Conservation (phyloP, 2,888 invertebrate genomes). For the Zygothrica quintamaculata region DNA sequence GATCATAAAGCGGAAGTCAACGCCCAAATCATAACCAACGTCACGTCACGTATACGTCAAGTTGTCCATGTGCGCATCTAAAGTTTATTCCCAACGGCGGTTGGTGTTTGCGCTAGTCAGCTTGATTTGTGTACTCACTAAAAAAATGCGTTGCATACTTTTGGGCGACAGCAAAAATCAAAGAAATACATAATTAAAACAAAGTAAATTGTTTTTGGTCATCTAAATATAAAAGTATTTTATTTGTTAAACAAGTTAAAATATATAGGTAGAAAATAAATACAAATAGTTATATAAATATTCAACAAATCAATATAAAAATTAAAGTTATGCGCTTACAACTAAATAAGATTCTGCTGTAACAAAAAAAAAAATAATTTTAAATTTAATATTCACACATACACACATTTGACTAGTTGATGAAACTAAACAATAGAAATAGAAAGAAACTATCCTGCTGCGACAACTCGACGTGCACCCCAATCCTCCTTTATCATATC, state of each 20-base stretch:
- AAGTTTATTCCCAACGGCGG: constrained; percentile 1
- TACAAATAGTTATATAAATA: constrained; percentile 51
- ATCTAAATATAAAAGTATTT: constrained; percentile 12
- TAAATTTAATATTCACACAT: constrained; percentile 47
- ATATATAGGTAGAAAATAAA: constrained; percentile 42
- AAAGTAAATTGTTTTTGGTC: constrained; percentile 4
- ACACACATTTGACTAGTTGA: constrained; percentile 70
- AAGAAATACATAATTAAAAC: too few species aligned
- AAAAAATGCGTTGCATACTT: constrained; percentile 28
- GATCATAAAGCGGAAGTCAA: constrained; percentile 48
- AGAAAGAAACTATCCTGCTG: constrained; percentile 23
- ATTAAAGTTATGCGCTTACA: constrained; percentile 13
- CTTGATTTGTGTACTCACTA: constrained; percentile 20
- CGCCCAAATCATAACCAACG: not conserved
- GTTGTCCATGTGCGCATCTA: not conserved
- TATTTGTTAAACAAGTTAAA: constrained; percentile 35
- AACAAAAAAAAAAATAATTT: constrained; percentile 8
- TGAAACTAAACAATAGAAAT: constrained; percentile 48
- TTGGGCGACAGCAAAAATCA: constrained; percentile 6
- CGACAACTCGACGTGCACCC: constrained; percentile 84
- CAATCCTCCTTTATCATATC: constrained; percentile 96
- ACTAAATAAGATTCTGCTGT: constrained; percentile 20
- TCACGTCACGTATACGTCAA: constrained; percentile 28
- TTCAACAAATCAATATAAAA: constrained; percentile 30
- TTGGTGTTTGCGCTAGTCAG: constrained; percentile 8